These are phyloP conservation scores for Enteromius fasciolatus DNA, from an alignment of 2,797 vertebrate species.

Conservation along the genomic window DNA sequence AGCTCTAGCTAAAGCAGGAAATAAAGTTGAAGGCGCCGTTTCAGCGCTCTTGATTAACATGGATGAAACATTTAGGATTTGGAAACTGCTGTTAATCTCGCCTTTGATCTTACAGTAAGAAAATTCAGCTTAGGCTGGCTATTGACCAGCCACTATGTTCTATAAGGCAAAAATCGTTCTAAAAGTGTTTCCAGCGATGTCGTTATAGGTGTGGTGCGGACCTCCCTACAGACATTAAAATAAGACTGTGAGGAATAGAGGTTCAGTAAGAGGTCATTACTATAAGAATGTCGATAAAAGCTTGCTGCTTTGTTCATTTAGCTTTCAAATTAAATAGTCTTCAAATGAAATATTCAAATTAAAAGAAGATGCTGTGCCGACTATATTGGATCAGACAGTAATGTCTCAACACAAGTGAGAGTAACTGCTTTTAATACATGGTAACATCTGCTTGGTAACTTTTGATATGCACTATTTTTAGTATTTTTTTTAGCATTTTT, in stretches of 20 bases:
- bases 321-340: too few relatives aligned
- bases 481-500: too few relatives aligned
- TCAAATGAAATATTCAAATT: too few relatives aligned
- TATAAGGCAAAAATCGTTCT: background rate
- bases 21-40: background rate
- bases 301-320: too few relatives aligned
- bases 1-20: background rate
- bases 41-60: background rate
- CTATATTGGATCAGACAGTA: too few relatives aligned
- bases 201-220: background rate
- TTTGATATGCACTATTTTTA: too few relatives aligned
- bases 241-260: background rate
- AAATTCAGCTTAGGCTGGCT: background rate
- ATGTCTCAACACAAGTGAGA: too few relatives aligned
- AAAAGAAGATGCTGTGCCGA: too few relatives aligned
- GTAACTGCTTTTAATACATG: too few relatives aligned
- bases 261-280: too few relatives aligned
- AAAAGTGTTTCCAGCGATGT: background rate
- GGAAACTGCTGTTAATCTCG: constrained; percentile 1
- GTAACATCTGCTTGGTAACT: too few relatives aligned
- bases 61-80: background rate
- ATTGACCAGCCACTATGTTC: background rate
- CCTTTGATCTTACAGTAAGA: background rate
- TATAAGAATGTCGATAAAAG: too few relatives aligned
- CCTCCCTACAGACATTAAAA: background rate